phyloP scores from a whole-genome alignment of 2,888 invertebrate species.

The Amiota mariae region DNA sequence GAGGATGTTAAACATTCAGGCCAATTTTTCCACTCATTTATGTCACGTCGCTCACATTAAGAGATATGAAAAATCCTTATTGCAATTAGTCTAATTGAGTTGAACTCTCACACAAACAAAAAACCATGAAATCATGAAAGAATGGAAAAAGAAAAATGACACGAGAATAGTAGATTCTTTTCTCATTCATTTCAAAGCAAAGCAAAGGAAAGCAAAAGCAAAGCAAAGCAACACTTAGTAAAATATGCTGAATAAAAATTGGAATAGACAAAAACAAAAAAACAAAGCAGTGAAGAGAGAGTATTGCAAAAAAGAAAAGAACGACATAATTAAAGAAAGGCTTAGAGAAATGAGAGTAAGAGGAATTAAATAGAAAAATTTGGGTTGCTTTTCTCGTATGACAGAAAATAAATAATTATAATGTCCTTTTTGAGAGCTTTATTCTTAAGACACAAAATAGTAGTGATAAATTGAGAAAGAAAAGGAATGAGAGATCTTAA shows the following conservation, averaged over 20 bases:
- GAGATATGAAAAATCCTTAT: slow-evolving; percentile 13
- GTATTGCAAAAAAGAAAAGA: neutral
- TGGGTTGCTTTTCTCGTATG: too few relatives aligned
- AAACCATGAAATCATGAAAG: too few relatives aligned
- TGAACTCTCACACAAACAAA: slow-evolving; percentile 8
- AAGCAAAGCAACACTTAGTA: neutral
- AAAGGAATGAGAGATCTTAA: too few relatives aligned
- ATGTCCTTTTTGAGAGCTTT: too few relatives aligned
- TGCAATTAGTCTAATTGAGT: slow-evolving; percentile 21
- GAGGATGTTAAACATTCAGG: neutral
- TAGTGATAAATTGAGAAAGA: too few relatives aligned
- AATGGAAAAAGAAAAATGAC: too few relatives aligned
- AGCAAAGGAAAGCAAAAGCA: neutral
- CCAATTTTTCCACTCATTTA: neutral
- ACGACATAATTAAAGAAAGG: neutral
- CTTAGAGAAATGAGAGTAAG: neutral
- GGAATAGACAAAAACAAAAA: too few relatives aligned
- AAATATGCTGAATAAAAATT: neutral
- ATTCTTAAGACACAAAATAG: too few relatives aligned
- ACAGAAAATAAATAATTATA: too few relatives aligned
- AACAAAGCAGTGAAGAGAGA: neutral
- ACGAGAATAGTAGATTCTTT: neutral
- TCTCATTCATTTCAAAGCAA: neutral
- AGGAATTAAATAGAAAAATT: too few relatives aligned
- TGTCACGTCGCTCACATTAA: slow-evolving; percentile 18